Evolutionary conservation across 1,140 invertebrate species (phyloP), one percentile per base, ranked within the genome.

Genomic region (Acromyrmex echinatior): DNA sequence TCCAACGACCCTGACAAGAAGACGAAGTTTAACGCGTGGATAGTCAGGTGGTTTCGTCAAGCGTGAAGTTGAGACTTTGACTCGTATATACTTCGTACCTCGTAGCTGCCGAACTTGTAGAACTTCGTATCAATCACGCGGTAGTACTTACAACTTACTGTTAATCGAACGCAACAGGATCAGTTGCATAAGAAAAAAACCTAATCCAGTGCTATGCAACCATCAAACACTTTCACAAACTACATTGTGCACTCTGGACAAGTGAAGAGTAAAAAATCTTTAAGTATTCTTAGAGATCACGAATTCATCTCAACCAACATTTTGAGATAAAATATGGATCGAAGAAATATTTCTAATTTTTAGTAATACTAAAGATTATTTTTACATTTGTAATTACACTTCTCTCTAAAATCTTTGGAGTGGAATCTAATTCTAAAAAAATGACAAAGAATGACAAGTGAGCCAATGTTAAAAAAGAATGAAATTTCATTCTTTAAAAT

Each of bases 11-110:
- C 60, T n/a, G 82, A 77, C 53, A 53, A 82, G 56, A 66, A 66
- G 87, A 74, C 53, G n/a, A 74, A 87, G 85, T 85, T 90, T 90
- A 87, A 90, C 88, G 88, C 79, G 86, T 73, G 68, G 74, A 31
- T 90, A 87, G 74, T 82, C 89, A 90, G 76, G 88, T 74, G 31
- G 56, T 66, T 87, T 87, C 66, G 62, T 90, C 88, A 86, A 90
- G 73, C 88, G 86, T 90, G 80, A 90, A 90, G 74, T 87, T 90
- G 68, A 60, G 70, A 90, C 68, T 80, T 51, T 12, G 39, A 28
- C 53, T 87, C 63, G 86, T 87, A 66, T 66, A 86, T 39, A 78
- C 66, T 73, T 87, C 25, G 53, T 76, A 80, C 80, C 74, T 74
- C n/a, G 39, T 79, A 58, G 39, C 63, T 28, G 31, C 49, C 49